A percentile compares a stretch with the other conserved stretches of the same genome.
These are phyloP conservation scores for Scomber japonicus DNA, from an alignment of 2,113 vertebrate species.

Conservation along the genomic window DNA sequence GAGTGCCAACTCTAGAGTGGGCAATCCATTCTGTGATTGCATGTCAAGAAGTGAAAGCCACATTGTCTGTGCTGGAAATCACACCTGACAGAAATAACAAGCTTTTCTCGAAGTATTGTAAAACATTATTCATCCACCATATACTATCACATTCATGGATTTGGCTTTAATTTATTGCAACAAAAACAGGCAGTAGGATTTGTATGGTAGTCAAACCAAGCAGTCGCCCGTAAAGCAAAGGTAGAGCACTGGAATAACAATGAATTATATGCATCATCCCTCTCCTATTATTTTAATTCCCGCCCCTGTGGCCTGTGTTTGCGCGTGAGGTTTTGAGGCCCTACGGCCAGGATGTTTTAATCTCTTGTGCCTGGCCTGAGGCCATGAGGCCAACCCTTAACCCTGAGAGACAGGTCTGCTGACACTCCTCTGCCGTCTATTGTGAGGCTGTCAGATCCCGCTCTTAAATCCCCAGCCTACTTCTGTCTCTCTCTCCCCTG, in stretches of 20 bases:
- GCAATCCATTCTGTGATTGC: slow-evolving; percentile 71
- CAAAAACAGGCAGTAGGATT: slow-evolving; percentile 31
- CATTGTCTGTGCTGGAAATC: slow-evolving; percentile 39
- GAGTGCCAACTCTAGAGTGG: slow-evolving; percentile 79
- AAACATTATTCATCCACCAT: slow-evolving; percentile 27
- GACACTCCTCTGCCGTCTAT: slow-evolving; percentile 83
- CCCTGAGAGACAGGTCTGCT: slow-evolving; percentile 81
- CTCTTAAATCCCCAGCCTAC: slow-evolving; percentile 77
- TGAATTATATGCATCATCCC: slow-evolving; percentile 54
- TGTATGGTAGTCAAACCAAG: slow-evolving; percentile 6
- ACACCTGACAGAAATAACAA: slow-evolving; percentile 45
- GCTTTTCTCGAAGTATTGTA: slow-evolving; percentile 31
- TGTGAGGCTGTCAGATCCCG: slow-evolving; percentile 79
- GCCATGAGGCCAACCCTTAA: slow-evolving; percentile 74
- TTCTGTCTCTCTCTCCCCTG: slow-evolving; percentile 69
- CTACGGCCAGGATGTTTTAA: slow-evolving; percentile 78
- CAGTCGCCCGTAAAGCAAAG: not conserved
- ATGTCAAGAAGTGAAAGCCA: slow-evolving; percentile 53
- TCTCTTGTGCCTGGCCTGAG: slow-evolving; percentile 77
- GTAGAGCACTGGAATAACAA: slow-evolving; percentile 60
- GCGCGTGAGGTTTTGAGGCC: slow-evolving; percentile 64
- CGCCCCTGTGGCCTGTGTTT: slow-evolving; percentile 42
- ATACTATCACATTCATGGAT: slow-evolving; percentile 23
- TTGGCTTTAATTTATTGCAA: slow-evolving; percentile 36
- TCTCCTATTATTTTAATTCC: slow-evolving; percentile 63